Conservation (phyloP, 2,113 vertebrate species). For the Bos indicus region DNA sequence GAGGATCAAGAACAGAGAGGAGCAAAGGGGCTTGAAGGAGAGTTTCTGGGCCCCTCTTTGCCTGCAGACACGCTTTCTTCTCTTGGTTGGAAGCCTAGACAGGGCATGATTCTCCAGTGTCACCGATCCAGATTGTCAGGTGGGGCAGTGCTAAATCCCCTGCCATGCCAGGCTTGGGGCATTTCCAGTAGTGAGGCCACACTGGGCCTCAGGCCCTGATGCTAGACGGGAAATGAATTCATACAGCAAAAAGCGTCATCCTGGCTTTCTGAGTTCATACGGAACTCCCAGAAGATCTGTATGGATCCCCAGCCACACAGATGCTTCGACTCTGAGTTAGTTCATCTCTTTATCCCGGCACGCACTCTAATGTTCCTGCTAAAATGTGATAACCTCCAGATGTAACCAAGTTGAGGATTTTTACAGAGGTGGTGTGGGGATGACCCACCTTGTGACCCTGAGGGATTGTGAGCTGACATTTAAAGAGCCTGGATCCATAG, state of each 20-base stretch:
- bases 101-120: not conserved
- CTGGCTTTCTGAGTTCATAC: not conserved
- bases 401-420: not conserved
- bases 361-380: not conserved
- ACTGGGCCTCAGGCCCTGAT: not conserved
- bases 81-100: not conserved
- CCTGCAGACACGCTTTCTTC: not conserved
- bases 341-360: not conserved
- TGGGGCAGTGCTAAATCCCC: not conserved
- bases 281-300: not conserved
- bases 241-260: not conserved
- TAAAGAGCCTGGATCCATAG: not conserved
- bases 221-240: not conserved
- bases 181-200: not conserved
- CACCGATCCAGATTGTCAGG: not conserved
- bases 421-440: not conserved
- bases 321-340: not conserved
- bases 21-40: not conserved
- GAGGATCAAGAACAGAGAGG: not conserved
- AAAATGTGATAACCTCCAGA: not conserved
- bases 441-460: not conserved
- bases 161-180: not conserved
- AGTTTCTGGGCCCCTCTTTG: not conserved
- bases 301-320: not conserved
- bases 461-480: not conserved